Base-by-base conservation (phyloP, 2,113 vertebrate genomes). In the Gallinago media region DNA sequence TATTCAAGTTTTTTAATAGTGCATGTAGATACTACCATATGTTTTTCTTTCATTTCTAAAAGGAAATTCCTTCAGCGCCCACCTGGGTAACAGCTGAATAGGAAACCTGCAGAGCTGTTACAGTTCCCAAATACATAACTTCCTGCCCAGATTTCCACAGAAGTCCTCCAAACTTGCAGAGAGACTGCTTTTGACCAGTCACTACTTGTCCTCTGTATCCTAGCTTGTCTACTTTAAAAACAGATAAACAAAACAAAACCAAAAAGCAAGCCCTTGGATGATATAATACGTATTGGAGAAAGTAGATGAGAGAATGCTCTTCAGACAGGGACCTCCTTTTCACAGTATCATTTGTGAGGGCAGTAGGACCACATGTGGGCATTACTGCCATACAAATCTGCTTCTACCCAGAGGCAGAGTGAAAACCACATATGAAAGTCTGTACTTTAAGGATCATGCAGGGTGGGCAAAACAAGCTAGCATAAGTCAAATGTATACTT, bases 11-110 rank as follows among this genome's bases (percentile, higher is more conserved):
- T 34, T 94, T 78, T 67, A 87, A 75, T 16, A 81, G 52, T 72
- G 68, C 38, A 9, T 71, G 86, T 87, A 75, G 95, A 87, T 92
- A 74, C 4, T 55, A 74, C 61, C 91, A 92, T 63, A 52, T 95
- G 93, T 74, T 94, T 95, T 95, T 95, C 87, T 94, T 96, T 88
- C n/a, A 70, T 90, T 91, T 85, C 76, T 92, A 42, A 94, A 95
- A 96, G 95, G 95, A 97, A 96, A 94, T 96, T 96, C 86, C 61
- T 96, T 89, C 83, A 75, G 55, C 47, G 47, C 47, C 86, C 96
- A 96, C 96, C 96, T 96, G 96, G 88, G 65, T 65, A 96, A 71
- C 95, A 96, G 93, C 86, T 95, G 94, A 92, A 84, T 89, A 96
- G 96, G 93, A 97, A 97, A 91, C 76, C 72, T 95, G 32, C 42